Evolutionary conservation across 2,113 vertebrate genomes (phyloP).

Genomic region (Ursus arctos): DNA sequence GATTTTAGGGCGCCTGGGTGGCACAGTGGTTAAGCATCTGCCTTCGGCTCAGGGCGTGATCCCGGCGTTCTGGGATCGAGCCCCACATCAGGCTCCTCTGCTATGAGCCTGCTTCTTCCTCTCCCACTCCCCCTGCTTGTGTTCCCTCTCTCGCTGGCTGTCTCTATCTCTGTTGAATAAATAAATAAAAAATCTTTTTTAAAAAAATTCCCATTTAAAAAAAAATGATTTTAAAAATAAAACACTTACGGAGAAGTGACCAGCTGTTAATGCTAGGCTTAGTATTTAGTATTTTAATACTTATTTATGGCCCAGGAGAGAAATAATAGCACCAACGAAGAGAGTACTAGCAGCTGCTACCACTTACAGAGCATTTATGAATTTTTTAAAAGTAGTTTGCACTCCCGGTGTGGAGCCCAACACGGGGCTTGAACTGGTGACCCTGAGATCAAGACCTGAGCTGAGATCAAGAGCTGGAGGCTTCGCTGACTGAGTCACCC

Average conservation of each 20-base stretch:
- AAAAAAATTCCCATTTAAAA: neutral
- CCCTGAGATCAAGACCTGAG: neutral
- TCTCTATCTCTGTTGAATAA: too few relatives aligned
- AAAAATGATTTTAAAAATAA: neutral
- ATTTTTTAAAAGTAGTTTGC: neutral
- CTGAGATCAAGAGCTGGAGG: neutral
- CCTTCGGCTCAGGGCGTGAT: too few relatives aligned
- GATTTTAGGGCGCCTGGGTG: neutral
- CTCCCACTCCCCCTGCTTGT: too few relatives aligned
- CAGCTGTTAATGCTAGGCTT: too few relatives aligned
- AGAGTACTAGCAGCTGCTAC: accelerated
- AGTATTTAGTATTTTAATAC: too few relatives aligned
- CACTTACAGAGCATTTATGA: accelerated
- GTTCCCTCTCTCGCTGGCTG: too few relatives aligned
- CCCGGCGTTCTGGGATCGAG: too few relatives aligned
- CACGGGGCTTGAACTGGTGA: neutral
- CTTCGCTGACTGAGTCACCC: neutral
- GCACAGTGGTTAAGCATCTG: too few relatives aligned
- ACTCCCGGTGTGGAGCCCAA: neutral
- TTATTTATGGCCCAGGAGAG: neutral
- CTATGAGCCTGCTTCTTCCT: too few relatives aligned
- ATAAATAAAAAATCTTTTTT: too few relatives aligned
- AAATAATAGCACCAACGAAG: neutral
- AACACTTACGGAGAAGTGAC: neutral
- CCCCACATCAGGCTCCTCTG: too few relatives aligned